phyloP scores from a whole-genome alignment of 1,140 invertebrate genomes.

The Aphelinus atriplicis region DNA sequence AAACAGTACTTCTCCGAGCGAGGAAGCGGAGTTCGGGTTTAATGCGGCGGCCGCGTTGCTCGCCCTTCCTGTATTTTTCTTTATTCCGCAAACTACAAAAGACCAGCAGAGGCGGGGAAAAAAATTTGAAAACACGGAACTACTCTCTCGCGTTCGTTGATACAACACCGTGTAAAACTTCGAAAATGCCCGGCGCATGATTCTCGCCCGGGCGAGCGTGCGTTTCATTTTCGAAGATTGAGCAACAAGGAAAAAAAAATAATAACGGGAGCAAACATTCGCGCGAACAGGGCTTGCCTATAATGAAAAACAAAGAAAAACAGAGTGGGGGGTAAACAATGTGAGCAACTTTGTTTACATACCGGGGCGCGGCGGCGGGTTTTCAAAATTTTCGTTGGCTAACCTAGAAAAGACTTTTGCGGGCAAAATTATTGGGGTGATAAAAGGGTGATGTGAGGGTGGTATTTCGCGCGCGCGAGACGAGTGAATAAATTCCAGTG shows the following conservation, averaged over 20 bases:
- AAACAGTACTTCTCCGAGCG: too few species aligned
- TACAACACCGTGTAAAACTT: not conserved
- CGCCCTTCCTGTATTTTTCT: too few species aligned
- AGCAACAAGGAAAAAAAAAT: not conserved
- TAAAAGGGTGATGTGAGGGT: too few species aligned
- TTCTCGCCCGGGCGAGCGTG: not conserved
- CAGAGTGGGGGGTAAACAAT: not conserved
- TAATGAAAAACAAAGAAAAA: not conserved
- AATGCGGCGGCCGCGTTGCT: too few species aligned
- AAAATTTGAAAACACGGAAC: constrained; percentile 22
- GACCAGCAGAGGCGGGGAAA: not conserved
- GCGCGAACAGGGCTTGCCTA: too few species aligned
- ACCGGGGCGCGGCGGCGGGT: too few species aligned
- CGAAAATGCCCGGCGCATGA: constrained; percentile 4
- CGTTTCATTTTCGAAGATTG: not conserved
- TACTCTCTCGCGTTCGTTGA: constrained; percentile 23
- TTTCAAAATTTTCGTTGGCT: constrained; percentile 20
- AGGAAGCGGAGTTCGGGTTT: too few species aligned
- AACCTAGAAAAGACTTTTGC: not conserved
- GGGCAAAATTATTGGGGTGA: too few species aligned
- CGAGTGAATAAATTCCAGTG: not conserved
- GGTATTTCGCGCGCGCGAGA: too few species aligned
- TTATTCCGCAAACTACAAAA: not conserved
- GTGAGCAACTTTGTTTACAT: too few species aligned
- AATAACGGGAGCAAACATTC: not conserved